Conservation (phyloP, 2,888 invertebrate species). For the Andrena bucephala region DNA sequence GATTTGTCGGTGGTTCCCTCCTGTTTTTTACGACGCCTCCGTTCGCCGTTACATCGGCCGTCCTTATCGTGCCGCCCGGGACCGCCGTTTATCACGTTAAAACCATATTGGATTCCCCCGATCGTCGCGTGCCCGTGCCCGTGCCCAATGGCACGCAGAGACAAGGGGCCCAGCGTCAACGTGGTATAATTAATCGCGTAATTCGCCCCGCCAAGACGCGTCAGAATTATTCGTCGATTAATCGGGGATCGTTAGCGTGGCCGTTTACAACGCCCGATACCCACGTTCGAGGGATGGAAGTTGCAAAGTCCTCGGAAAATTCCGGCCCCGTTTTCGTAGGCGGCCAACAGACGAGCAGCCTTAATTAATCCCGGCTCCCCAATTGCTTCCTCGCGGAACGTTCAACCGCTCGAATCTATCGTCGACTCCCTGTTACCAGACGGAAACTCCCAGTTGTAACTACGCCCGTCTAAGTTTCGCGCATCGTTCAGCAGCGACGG, state of each 20-base stretch:
- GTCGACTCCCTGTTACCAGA: not conserved
- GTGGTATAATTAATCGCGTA: constrained; percentile 55
- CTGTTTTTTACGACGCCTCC: constrained; percentile 20
- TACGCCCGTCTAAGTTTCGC: constrained; percentile 15
- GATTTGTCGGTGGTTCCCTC: constrained; percentile 48
- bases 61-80: constrained; percentile 61
- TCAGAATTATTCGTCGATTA: constrained; percentile 62
- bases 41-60: constrained; percentile 11
- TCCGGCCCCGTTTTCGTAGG: constrained; percentile 42
- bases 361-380: constrained; percentile 53
- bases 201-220: constrained; percentile 51
- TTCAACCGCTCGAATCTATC: constrained; percentile 56
- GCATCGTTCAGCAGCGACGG: constrained; percentile 5
- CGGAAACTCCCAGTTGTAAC: not conserved
- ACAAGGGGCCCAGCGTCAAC: constrained; percentile 25
- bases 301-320: constrained; percentile 56
- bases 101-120: constrained; percentile 56
- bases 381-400: constrained; percentile 36
- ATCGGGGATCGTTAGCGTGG: constrained; percentile 56
- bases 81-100: constrained; percentile 70
- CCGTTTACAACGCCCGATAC: constrained; percentile 47
- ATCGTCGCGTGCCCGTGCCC: constrained; percentile 34
- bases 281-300: constrained; percentile 37
- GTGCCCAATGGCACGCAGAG: constrained; percentile 38
- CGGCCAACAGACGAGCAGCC: constrained; percentile 28